Evolutionary conservation across 2,797 vertebrate genomes (phyloP), one percentile per base, ranked within the genome.

Genomic region (Coreius guichenoti): DNA sequence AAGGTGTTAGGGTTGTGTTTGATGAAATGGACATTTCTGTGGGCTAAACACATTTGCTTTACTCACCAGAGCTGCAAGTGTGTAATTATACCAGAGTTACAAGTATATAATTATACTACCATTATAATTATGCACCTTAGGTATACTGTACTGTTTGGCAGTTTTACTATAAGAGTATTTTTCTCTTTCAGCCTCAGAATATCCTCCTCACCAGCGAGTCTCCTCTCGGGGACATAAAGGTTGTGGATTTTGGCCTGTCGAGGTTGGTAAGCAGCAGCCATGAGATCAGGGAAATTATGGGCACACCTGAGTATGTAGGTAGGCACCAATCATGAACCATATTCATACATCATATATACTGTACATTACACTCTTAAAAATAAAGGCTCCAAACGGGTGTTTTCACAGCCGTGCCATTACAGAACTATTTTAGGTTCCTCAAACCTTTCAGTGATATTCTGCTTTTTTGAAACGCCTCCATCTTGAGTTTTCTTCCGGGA

Each of bases 291-390:
- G 97, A 98, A 93, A 98, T 98, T 19, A 98, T 98, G 97, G 97
- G 97, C 67, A 98, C 97, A 36, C 96, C 97, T 0, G 97, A 98
- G 87, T 98, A 98, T 1, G 97, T 98, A 3, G 97, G 97, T 98
- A 92, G 95, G 97, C 94, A n/a, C 2, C 29, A n/a, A 4, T 80
- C 12, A 49, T 45, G 2, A 5, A 19, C n/a, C 19, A 16, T 69
- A 13, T 11, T 43, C 23, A 33, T 1, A 26, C 12, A 51, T 49
- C 47, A 29, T 49, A 47, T 4, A 16, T 3, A 61, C 11, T 58
- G 23, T 2, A 58, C 56, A n/a, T 5, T 12, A 58, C 56, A 61
- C 58, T 61, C 56, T 26, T 26, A 26, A 5, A 13, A 2, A 61
- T 61, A 13, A 61, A 61, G 36, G 36, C 36, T 39, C 36, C 7